Conservation (phyloP, 2,888 invertebrate genomes). For the Limnephilus marmoratus region DNA sequence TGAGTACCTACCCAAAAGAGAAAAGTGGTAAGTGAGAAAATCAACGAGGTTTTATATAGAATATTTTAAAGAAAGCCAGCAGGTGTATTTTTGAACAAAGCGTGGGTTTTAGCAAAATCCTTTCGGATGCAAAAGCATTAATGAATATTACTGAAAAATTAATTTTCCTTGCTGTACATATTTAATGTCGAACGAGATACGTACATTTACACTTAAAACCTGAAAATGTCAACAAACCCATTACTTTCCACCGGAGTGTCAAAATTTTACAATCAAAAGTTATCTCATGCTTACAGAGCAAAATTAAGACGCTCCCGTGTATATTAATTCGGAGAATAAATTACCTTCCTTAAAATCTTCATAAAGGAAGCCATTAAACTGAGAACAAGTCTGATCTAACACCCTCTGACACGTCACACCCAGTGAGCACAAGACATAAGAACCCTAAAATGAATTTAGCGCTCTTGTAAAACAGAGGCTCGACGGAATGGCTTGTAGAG, state of each 20-base stretch:
- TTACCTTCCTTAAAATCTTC: slow-evolving; percentile 35
- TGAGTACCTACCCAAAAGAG: too few species aligned
- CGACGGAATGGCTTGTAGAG: slow-evolving; percentile 36
- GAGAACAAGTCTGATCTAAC: slow-evolving; percentile 40
- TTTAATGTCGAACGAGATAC: neutral
- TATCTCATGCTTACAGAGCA: neutral
- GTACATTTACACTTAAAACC: neutral
- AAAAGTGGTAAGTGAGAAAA: too few species aligned
- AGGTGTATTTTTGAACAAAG: too few species aligned
- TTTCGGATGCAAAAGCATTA: neutral
- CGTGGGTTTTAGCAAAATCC: neutral
- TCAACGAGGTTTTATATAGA: too few species aligned
- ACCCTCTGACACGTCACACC: slow-evolving; percentile 47
- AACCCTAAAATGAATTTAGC: slow-evolving; percentile 55
- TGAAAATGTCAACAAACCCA: neutral
- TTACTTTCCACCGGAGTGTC: neutral
- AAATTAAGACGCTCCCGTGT: neutral
- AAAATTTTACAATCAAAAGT: neutral
- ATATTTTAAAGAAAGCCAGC: too few species aligned
- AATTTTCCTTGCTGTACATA: neutral
- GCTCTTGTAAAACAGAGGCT: slow-evolving; percentile 36
- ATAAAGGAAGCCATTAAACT: slow-evolving; percentile 45
- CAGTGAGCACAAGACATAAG: slow-evolving; percentile 21
- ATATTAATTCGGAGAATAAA: slow-evolving; percentile 28
- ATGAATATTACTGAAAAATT: neutral